Evolutionary conservation across 2,888 invertebrate genomes (phyloP), one percentile per base, ranked within the genome.

Genomic region (Sminthurinus aureus): DNA sequence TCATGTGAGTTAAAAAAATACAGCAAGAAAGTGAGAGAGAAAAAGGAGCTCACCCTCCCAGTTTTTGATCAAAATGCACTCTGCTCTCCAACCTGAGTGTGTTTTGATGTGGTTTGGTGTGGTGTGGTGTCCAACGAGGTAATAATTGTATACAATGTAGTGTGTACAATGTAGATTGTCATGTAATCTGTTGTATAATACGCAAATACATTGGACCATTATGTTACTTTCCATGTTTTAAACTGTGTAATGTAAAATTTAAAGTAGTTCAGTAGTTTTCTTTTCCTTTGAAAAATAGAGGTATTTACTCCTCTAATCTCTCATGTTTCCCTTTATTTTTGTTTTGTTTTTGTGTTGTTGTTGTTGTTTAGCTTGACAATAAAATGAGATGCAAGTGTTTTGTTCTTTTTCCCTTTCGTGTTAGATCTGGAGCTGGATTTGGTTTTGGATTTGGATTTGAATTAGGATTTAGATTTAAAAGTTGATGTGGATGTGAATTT

Each of bases 371-470:
- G 6, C 38, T 6, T 38, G 38, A 38, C 38, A 38, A 38, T 38
- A 38, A 38, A 38, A 38, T 38, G 38, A 38, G 38, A 38, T 38
- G 38, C 64, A 64, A 22, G 67, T 67, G n/a, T 38, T 50, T 79
- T 67, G 6, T 58, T 12, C 22, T 82, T 51, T 69, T 50, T 82
- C 51, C n/a, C 74, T 64, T 66, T 75, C 50, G 52, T 51, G 71
- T 80, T 71, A 74, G 73, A 38, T 51, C 64, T 11, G 75, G 24
- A 22, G 0, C 18, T 15, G 69, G 69, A 24, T 20, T 73, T 73
- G 64, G 66, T 58, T 52, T 77, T 77, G 58, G 67, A 77, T 76
- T 82, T 82, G 15, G 67, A 76, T 82, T 77, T 81, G 69, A 74
- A 76, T 76, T 38, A 6, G 38, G 38, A 38, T 38, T 77, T 52